Base-by-base conservation (phyloP, 2,113 vertebrate genomes). In the Chrysemys picta region DNA sequence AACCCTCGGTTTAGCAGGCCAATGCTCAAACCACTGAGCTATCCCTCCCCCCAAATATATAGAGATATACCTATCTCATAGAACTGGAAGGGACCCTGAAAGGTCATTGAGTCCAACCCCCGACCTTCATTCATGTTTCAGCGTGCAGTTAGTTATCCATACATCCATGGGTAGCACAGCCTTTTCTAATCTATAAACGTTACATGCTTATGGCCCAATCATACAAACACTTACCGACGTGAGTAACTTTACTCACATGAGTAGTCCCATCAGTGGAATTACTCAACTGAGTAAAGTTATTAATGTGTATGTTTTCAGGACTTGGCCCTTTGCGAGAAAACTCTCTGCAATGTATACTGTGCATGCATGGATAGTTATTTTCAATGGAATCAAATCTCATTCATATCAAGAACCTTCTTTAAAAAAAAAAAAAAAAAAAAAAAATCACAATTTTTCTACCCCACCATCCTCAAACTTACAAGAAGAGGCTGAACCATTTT, bases 201-300 rank as follows among this genome's bases (percentile, higher is more conserved):
- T 62, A 87, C 4, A 9, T 65, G 72, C 14, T 87, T 83, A 83
- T 79, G 57, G 54, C 22, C 29, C 27, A 56, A 17, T 80, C 29
- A 47, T 81, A 53, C 50, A 25, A n/a, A 81, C 21, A 50, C 29
- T 87, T 85, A 83, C 49, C 87, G 24, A 47, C 83, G 1, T 27
- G 4, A 93, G 80, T 50, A 91, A 80, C 42, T 89, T 92, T 7
- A 94, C 56, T 27, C 56, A 57, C 47, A 75, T 9, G 22, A 59
- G 81, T 25, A 80, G 45, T 13, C 83, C 35, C 2, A 25, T 5
- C 76, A 13, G 42, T 45, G 42, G 62, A 69, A 69, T n/a, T 69
- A 89, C 6, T 57, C 1, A 90, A 81, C 1, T 3, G 57, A 89
- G 49, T 16, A 57, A 93, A 88, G 16, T 80, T 47, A 92, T 80